Conservation (phyloP, 37 sponge, comb jelly and placozoan genomes). For the Beroe forskalii region DNA sequence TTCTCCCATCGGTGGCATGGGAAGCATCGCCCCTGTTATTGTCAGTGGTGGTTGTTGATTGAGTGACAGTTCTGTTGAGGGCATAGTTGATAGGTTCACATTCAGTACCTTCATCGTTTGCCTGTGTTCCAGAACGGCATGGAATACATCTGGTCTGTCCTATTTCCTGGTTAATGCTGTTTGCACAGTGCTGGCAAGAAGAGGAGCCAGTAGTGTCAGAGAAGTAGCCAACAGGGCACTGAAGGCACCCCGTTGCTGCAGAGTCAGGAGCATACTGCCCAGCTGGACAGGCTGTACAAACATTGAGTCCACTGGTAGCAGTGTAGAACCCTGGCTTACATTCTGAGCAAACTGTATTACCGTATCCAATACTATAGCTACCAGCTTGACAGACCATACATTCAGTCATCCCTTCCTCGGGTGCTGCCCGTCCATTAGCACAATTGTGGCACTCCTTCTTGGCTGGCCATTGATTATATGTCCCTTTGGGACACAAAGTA, state of each 20-base stretch:
- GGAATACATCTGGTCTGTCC: conserved; percentile 25
- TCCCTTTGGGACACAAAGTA: not conserved
- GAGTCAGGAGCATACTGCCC: not conserved
- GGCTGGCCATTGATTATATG: not conserved
- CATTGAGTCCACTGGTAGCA: not conserved
- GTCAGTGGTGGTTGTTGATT: not conserved
- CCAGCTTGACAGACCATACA: not conserved
- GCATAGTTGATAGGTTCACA: conserved; percentile 55
- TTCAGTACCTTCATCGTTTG: not conserved
- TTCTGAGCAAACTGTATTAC: not conserved
- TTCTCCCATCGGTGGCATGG: conserved; percentile 17
- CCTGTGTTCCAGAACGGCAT: not conserved
- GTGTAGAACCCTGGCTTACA: conserved; percentile 2
- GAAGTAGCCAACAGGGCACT: conserved; percentile 27
- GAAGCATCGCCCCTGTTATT: not conserved
- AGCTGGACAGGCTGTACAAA: conserved; percentile 12
- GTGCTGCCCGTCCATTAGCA: not conserved
- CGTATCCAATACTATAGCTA: not conserved
- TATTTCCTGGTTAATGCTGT: conserved; percentile 45
- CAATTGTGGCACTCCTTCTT: not conserved
- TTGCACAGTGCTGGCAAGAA: not conserved
- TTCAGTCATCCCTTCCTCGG: not conserved
- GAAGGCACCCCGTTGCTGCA: not conserved
- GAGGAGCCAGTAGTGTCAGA: not conserved
- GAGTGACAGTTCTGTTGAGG: not conserved